These are phyloP conservation scores for Drosophila saltans DNA, from an alignment of 1,140 invertebrate species.

Conservation along the genomic window DNA sequence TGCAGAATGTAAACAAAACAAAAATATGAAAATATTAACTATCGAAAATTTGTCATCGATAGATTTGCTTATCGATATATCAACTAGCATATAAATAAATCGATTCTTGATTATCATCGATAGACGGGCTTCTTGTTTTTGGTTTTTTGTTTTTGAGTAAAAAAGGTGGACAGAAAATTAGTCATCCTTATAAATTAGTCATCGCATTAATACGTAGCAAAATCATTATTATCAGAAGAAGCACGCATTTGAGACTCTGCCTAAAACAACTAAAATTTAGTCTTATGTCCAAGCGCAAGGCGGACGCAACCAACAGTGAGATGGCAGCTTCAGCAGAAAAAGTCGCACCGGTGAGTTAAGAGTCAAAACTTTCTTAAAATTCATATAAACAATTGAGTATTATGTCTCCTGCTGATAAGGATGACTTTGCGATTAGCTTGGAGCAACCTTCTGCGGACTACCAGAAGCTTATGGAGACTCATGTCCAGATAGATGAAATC, in stretches of 20 bases:
- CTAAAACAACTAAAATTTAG: not conserved
- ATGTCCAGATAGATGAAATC: constrained; percentile 56
- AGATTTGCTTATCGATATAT: not conserved
- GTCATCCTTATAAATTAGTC: not conserved
- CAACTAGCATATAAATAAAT: not conserved
- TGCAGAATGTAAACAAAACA: no score
- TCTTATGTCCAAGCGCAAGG: constrained; percentile 55
- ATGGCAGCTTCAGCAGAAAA: constrained; percentile 48
- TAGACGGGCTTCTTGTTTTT: not conserved
- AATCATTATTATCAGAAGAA: no score
- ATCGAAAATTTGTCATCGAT: not conserved
- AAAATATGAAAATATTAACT: not conserved
- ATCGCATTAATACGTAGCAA: not conserved
- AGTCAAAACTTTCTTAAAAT: not conserved
- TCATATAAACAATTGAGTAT: not conserved
- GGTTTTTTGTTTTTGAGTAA: not conserved
- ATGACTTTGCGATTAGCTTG: constrained; percentile 36
- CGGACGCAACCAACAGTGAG: constrained; percentile 30
- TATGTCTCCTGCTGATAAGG: not conserved
- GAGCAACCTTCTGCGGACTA: constrained; percentile 54
- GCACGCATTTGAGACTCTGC: not conserved
- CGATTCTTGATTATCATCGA: not conserved
- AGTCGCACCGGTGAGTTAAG: constrained; percentile 28
- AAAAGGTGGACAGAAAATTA: constrained; percentile 1
- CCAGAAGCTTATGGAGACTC: constrained; percentile 45